Evolutionary conservation across 2,888 invertebrate species (phyloP), one percentile per base, ranked within the genome.

Genomic region (Odontocolon sp.): DNA sequence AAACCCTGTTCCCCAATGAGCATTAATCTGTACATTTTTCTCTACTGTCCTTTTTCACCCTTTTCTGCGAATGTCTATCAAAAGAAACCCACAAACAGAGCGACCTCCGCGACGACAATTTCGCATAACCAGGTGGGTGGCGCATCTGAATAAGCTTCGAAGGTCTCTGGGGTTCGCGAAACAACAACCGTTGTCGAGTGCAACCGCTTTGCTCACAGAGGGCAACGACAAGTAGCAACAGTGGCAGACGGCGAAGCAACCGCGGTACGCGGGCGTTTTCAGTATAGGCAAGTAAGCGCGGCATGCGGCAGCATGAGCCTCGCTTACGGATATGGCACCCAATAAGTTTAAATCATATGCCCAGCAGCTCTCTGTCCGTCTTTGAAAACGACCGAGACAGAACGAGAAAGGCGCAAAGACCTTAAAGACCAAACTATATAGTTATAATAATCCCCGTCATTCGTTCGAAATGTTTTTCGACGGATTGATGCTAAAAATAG

Each of bases 311-410:
- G 40, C 33, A 18, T 26, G 61, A 52, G 67, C 77, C 52, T 57
- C 42, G 59, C 77, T 66, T 47, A 47, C 45, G 57, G 54, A 74
- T 57, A 67, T 72, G 71, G 64, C 86, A 88, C 81, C 87, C 88
- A 88, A 88, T 88, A 86, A 88, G 87, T 85, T 87, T 87, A 88
- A 88, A 88, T 88, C 88, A 88, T 86, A 84, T 83, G 42, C 63
- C 54, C 70, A 70, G 47, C 47, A 42, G 61, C 28, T 50, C 28
- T 50, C 61, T 23, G 56, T 42, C 56, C 21, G 45, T 8, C 28
- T 18, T 16, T 16, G 54, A 54, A 18, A 9, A 6, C 45, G 11
- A 36, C 18, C 47, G 26, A 18, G 45, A 54, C 5, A 40, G 3
- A 64, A 21, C 31, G 36, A 28, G 26, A 11, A 38, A 26, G 23